These are phyloP conservation scores for Gryllus longicercus DNA, from an alignment of 2,888 invertebrate genomes.

Conservation along the genomic window DNA sequence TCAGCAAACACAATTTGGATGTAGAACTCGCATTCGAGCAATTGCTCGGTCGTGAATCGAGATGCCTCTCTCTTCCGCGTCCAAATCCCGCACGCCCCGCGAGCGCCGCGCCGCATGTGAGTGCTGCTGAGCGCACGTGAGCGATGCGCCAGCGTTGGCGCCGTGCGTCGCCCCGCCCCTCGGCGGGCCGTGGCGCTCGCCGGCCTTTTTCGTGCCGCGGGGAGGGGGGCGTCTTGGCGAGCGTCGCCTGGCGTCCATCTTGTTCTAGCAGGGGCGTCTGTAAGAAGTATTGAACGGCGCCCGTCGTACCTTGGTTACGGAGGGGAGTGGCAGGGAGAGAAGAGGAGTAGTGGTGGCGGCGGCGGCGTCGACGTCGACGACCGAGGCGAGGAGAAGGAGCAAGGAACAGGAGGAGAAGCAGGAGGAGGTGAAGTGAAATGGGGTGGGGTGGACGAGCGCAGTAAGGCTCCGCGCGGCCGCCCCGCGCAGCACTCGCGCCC, in stretches of 20 bases:
- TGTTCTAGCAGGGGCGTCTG: constrained; percentile 33
- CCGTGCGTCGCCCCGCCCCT: not conserved
- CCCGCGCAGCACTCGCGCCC: not conserved
- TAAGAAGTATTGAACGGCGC: constrained; percentile 36
- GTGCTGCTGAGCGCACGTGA: not conserved
- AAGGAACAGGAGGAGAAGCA: constrained; percentile 27
- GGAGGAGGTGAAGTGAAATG: constrained; percentile 19
- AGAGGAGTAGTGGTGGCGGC: not conserved
- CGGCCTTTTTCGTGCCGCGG: constrained; percentile 5
- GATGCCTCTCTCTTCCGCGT: too few species aligned
- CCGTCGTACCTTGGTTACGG: constrained; percentile 30
- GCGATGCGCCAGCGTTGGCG: not conserved
- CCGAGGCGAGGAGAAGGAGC: constrained; percentile 19
- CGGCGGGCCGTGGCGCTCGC: constrained; percentile 11
- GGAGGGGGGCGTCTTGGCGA: constrained; percentile 11
- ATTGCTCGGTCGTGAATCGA: too few species aligned
- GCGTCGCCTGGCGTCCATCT: constrained; percentile 34
- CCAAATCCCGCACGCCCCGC: not conserved
- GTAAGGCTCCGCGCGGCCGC: not conserved
- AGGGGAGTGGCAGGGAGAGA: not conserved
- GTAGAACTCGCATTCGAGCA: too few species aligned
- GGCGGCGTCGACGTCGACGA: constrained; percentile 20
- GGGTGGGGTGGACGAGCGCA: constrained; percentile 18
- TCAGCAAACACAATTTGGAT: too few species aligned
- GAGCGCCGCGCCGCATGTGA: not conserved